Conservation (phyloP, 1,140 invertebrate genomes). For the Macrocentrus cingulum region DNA sequence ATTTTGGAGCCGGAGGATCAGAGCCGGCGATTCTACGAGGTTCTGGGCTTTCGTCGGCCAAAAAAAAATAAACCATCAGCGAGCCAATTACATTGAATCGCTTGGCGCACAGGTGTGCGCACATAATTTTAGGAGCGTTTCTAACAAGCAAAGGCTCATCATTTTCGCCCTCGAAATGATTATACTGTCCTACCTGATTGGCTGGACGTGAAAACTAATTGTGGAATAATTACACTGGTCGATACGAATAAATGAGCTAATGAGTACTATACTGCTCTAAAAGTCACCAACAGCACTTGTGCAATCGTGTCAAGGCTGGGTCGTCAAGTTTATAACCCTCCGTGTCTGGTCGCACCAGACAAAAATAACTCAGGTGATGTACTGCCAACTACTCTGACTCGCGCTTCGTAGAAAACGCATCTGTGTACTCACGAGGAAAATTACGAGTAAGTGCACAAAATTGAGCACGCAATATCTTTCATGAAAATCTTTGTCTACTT, state of each 20-base stretch:
- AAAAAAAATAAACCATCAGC: neutral
- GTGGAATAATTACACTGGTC: neutral
- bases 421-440: neutral
- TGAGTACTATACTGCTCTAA: neutral
- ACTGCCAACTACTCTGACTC: slow-evolving; percentile 4
- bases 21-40: neutral
- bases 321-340: neutral
- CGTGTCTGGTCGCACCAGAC: neutral
- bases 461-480: neutral
- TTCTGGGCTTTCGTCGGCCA: neutral
- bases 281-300: neutral
- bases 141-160: slow-evolving; percentile 6
- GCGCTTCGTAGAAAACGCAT: neutral
- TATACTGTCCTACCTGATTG: neutral
- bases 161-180: neutral
- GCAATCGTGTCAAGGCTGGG: slow-evolving; percentile 27
- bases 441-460: no score
- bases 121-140: neutral
- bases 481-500: neutral
- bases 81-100: neutral
- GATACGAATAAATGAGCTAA: slow-evolving; percentile 1
- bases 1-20: neutral
- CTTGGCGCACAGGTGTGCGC: neutral
- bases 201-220: neutral
- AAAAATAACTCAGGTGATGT: slow-evolving; percentile 5